Percentiles rank a stretch among this genome's conserved stretches.
These are phyloP conservation scores for Drosophila virilis DNA, from an alignment of 1,140 invertebrate genomes.

Conservation along the genomic window DNA sequence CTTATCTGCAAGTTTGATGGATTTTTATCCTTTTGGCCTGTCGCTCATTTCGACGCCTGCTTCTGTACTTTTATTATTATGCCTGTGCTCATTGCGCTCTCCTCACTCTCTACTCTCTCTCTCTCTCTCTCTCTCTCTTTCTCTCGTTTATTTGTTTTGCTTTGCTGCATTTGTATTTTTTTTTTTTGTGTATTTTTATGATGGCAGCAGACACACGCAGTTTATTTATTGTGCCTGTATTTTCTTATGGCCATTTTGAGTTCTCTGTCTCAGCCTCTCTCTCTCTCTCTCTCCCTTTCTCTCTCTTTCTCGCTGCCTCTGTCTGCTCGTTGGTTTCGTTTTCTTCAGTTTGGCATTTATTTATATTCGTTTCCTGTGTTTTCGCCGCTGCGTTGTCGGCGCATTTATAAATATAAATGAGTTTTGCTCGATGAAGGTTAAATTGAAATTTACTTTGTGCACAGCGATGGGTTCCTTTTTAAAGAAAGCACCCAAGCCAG, in stretches of 20 bases:
- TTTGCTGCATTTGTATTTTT: slow-evolving; percentile 52
- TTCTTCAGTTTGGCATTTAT: slow-evolving; percentile 42
- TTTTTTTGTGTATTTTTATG: slow-evolving; percentile 67
- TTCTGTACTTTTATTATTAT: slow-evolving; percentile 47
- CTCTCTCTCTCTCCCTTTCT: slow-evolving; percentile 6
- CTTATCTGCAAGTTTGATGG: slow-evolving; percentile 83
- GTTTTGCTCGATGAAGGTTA: slow-evolving; percentile 81
- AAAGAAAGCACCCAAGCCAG: slow-evolving; percentile 3
- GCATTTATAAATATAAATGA: slow-evolving; percentile 83
- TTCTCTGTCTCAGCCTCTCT: slow-evolving; percentile 19
- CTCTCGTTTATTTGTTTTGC: slow-evolving; percentile 30
- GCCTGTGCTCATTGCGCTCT: slow-evolving; percentile 21
- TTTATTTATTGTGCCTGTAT: slow-evolving; percentile 72
- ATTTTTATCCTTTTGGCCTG: slow-evolving; percentile 75
- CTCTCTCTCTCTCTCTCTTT: slow-evolving; percentile 45
- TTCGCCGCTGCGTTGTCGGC: slow-evolving; percentile 58
- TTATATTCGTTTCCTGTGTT: slow-evolving; percentile 52
- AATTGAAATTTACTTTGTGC: slow-evolving; percentile 79
- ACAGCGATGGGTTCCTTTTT: slow-evolving; percentile 43
- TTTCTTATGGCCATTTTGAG: slow-evolving; percentile 47
- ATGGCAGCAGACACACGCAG: slow-evolving; percentile 67
- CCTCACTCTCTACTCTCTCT: not conserved
- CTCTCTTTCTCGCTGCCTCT: not conserved
- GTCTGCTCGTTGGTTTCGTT: slow-evolving; percentile 1
- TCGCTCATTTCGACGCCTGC: slow-evolving; percentile 33